phyloP scores from a whole-genome alignment of 2,113 vertebrate genomes.

The Odocoileus virginianus region DNA sequence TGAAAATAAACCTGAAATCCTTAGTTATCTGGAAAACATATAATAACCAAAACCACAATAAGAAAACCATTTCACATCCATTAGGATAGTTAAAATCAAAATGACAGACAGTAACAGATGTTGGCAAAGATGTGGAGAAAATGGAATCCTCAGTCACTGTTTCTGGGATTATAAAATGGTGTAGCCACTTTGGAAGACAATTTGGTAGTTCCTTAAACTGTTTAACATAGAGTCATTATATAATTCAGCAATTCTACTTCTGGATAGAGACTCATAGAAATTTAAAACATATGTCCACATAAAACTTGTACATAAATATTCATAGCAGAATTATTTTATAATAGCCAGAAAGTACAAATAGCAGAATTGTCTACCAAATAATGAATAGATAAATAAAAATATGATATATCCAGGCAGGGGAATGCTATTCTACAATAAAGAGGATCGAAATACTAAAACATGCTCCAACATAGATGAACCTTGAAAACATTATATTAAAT shows the following conservation, averaged over 20 bases:
- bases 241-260: background rate
- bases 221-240: background rate
- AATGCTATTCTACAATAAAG: background rate
- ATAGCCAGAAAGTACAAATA: background rate
- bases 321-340: background rate
- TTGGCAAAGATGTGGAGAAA: background rate
- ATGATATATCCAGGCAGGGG: background rate
- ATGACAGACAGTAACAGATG: background rate
- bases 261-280: background rate
- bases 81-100: background rate
- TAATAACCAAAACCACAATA: conserved; percentile 4
- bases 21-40: conserved; percentile 8
- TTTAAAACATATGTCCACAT: background rate
- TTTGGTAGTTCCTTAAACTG: background rate
- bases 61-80: background rate
- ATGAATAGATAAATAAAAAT: background rate
- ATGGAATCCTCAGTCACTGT: background rate
- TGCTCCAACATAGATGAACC: background rate
- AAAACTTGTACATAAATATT: background rate
- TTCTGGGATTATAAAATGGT: background rate
- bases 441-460: background rate
- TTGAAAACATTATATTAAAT: background rate
- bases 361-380: background rate
- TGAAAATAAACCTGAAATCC: background rate
- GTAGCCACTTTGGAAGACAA: background rate